Evolutionary conservation across 2,797 vertebrate species (phyloP), one percentile per base, ranked within the genome.

Genomic region (Salmo trutta): DNA sequence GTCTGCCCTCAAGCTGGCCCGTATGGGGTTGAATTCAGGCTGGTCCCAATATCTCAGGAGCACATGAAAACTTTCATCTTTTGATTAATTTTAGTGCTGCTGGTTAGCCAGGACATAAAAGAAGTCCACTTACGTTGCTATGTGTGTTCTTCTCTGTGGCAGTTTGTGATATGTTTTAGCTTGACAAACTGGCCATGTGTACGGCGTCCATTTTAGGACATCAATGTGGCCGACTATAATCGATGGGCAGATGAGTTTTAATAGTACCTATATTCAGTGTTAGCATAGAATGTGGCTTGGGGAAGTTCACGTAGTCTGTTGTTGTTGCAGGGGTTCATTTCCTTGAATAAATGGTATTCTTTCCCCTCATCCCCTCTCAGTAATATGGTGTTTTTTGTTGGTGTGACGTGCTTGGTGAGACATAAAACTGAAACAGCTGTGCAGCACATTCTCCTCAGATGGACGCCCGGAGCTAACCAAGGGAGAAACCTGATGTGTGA

Each of bases 31-130:
- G 86, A 84, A 88, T 83, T 93, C 93, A 94, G 94, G 86, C 80
- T 85, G 89, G 83, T 89, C 86, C 84, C 90, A 92, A 91, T 92
- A 93, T 92, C 88, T 91, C 78, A 90, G 73, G 6, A 69, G 86
- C 80, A 88, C 87, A 93, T 87, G 88, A 94, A 94, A 94, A 93
- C 90, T 91, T 93, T 92, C 90, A 85, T 91, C 88, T 87, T 77
- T 85, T 89, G 73, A 80, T 92, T 93, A 93, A 92, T 94, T 93
- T 93, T 90, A 90, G 81, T 89, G 77, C n/a, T 84, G 90, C 77
- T 79, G 76, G 80, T 75, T 80, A 77, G 73, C 75, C 75, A 21
- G 73, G 70, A 83, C 81, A 73, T 73, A 75, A 79, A 71, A 80
- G 74, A 71, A 78, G 73, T 56, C 52, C 73, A 52, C 72, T 74